Conservation (phyloP, 2,797 vertebrate genomes). For the Rousettus madagascariensis region DNA sequence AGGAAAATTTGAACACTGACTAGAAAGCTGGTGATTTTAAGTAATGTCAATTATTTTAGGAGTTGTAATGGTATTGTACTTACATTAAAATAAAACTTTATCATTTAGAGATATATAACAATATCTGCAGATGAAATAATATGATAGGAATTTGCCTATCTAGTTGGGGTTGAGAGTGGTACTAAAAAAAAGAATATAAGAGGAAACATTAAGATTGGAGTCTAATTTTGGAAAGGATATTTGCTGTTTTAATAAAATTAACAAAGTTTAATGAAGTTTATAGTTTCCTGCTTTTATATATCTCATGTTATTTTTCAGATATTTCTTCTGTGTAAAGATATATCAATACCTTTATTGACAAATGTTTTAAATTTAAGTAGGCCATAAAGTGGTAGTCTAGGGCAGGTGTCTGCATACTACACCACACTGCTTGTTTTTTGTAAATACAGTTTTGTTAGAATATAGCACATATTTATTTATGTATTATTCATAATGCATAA, state of each 20-base stretch:
- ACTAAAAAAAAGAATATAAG: conserved; percentile 24
- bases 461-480: not conserved
- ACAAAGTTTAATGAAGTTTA: conserved; percentile 18
- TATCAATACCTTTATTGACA: not conserved
- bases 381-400: not conserved
- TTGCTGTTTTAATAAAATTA: conserved; percentile 36
- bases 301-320: conserved; percentile 4
- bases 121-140: conserved; percentile 5
- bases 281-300: conserved; percentile 10
- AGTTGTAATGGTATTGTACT: not conserved
- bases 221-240: conserved; percentile 4
- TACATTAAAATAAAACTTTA: conserved; percentile 16
- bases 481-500: not conserved
- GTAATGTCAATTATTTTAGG: not conserved
- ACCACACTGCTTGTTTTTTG: not conserved
- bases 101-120: not conserved
- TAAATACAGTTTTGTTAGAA: conserved; percentile 22
- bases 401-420: not conserved
- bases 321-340: not conserved
- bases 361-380: not conserved
- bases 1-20: not conserved
- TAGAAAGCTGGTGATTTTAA: not conserved
- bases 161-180: not conserved
- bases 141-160: conserved; percentile 6
- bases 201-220: not conserved